Base-by-base conservation (phyloP, 1,140 invertebrate species). In the Apis mellifera region DNA sequence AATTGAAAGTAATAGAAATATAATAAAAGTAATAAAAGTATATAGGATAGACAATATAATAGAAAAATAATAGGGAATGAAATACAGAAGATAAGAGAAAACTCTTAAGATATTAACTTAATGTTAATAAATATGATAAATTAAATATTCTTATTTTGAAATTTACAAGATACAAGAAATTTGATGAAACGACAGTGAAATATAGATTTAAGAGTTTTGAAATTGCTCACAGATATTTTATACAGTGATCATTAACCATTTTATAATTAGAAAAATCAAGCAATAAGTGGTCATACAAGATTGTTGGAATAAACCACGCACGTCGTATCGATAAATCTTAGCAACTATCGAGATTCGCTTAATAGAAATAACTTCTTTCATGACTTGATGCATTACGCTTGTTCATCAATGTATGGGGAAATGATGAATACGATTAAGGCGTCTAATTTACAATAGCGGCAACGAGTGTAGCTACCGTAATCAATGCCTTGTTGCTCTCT, bases 371-470 rank as follows among this genome's bases (percentile, higher is more conserved):
- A 54, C 54, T 57, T 21, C 26, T 23, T 57, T 42, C 26, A 54
- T 26, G 57, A 57, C 21, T 54, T 72, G 70, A 72, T 72, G 54
- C 70, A 72, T 72, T 72, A 32, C 70, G 70, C 70, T 72, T 72
- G 70, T 72, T 72, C 70, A 72, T 72, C 70, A 72, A 57, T 26
- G 70, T 57, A 72, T 26, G 8, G 19, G 26, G 70, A 54, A 72
- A 72, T 72, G 68, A 70, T 70, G 70, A 72, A 72, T 72, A 72
- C 70, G 54, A 72, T 72, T 72, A 72, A 72, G 54, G 52, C 70
- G 54, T 72, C 70, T 57, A 72, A 72, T 72, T 57, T 72, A 72
- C 70, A 72, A 72, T 72, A 57, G 26, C 54, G 2, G 52, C 9
- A 54, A 72, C 48, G 26, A 15, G 26, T 15, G 42, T 19, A 23